A percentile compares a stretch with the other conserved stretches of the same genome.
Evolutionary conservation across 1,140 invertebrate species (phyloP).

Genomic region (Helicoverpa zea): DNA sequence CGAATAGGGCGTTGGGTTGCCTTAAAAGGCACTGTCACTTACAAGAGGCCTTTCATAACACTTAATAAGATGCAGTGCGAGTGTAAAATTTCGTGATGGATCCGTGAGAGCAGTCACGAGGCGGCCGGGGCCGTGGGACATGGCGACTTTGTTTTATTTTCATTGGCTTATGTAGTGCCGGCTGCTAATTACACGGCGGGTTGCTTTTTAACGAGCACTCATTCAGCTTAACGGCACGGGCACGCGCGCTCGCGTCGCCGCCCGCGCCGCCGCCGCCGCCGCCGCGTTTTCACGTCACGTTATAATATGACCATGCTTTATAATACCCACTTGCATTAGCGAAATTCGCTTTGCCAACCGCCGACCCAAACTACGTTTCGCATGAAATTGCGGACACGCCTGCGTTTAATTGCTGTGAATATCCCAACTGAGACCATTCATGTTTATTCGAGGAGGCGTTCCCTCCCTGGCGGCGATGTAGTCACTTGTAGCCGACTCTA

Average conservation of each 20-base stretch:
- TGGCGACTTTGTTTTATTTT: conserved; percentile 77
- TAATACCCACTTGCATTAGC: conserved; percentile 47
- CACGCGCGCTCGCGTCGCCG: conserved; percentile 65
- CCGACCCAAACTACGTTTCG: conserved; percentile 40
- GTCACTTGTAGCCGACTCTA: background rate
- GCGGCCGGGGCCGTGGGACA: conserved; percentile 76
- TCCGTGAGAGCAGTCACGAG: conserved; percentile 80
- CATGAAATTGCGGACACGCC: conserved; percentile 40
- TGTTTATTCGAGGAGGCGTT: conserved; percentile 36
- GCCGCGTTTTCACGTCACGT: conserved; percentile 46
- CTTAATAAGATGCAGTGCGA: conserved; percentile 82
- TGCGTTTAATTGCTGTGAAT: conserved; percentile 30
- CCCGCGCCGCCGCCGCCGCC: conserved; percentile 43
- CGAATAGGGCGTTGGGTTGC: conserved; percentile 57
- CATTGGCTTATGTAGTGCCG: conserved; percentile 65
- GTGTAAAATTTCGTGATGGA: conserved; percentile 83
- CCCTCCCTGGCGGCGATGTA: background rate
- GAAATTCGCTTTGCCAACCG: conserved; percentile 41
- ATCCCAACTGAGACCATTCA: conserved; percentile 34
- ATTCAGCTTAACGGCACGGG: conserved; percentile 76
- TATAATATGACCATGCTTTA: conserved; percentile 51
- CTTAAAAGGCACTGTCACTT: conserved; percentile 80
- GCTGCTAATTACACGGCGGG: conserved; percentile 79
- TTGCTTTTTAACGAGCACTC: conserved; percentile 80
- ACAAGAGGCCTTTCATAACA: conserved; percentile 81